phyloP scores from a whole-genome alignment of 1,140 invertebrate genomes.

The Drosophila novamexicana region DNA sequence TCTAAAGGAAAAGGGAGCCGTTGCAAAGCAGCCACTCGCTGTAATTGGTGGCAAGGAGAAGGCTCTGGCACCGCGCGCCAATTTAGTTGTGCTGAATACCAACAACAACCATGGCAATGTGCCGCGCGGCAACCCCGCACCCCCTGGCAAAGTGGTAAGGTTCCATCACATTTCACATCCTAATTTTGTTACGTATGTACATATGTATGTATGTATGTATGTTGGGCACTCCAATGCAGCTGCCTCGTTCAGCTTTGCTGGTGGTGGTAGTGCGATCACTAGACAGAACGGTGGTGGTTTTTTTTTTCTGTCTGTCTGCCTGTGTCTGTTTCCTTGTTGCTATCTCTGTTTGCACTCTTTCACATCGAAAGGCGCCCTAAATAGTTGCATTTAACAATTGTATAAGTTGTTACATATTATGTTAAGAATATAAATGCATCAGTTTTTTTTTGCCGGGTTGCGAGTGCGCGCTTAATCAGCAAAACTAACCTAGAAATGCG shows the following conservation, averaged over 20 bases:
- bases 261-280: slow-evolving; percentile 74
- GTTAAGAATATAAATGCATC: neutral
- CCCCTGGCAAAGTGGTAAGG: slow-evolving; percentile 72
- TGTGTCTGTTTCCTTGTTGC: slow-evolving; percentile 11
- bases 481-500: slow-evolving; percentile 72
- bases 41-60: slow-evolving; percentile 49
- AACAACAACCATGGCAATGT: slow-evolving; percentile 81
- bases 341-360: slow-evolving; percentile 13
- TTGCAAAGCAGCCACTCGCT: slow-evolving; percentile 58
- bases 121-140: slow-evolving; percentile 45
- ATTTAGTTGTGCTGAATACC: slow-evolving; percentile 85
- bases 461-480: slow-evolving; percentile 43
- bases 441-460: slow-evolving; percentile 3
- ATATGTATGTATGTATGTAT: neutral
- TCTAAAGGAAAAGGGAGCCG: slow-evolving; percentile 38
- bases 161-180: slow-evolving; percentile 31
- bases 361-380: slow-evolving; percentile 1
- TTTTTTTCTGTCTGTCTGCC: slow-evolving; percentile 27
- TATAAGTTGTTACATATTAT: slow-evolving; percentile 38
- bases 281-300: slow-evolving; percentile 48
- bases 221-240: slow-evolving; percentile 70
- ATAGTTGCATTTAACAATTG: neutral
- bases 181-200: slow-evolving; percentile 16
- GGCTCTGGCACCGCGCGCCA: slow-evolving; percentile 68
- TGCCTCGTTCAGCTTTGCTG: slow-evolving; percentile 49